A percentile compares a stretch with the other conserved stretches of the same genome.
Conservation (phyloP, 2,113 vertebrate species). For the Leucopsar rothschildi region DNA sequence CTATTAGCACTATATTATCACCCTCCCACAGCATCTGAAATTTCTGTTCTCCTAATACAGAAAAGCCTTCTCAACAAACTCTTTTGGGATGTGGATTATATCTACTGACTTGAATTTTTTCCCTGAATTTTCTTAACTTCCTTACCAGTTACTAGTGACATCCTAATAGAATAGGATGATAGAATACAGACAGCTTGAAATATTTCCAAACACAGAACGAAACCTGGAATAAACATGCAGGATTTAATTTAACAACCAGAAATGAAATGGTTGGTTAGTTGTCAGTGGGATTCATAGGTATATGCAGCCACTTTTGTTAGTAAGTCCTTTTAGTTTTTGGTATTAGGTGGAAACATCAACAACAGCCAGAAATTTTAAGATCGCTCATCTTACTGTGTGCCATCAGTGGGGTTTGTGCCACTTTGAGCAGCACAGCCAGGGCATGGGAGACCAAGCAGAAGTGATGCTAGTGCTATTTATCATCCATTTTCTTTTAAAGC, state of each 20-base stretch:
- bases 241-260: background rate
- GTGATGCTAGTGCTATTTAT: background rate
- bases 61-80: background rate
- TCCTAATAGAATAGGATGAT: background rate
- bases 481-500: background rate
- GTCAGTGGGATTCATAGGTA: background rate
- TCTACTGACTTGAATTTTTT: background rate
- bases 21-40: background rate
- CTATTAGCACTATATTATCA: background rate
- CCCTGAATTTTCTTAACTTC: background rate
- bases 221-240: background rate
- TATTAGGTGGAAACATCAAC: background rate
- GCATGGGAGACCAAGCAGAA: background rate
- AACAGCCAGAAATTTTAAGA: background rate
- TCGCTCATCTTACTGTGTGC: background rate
- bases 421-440: background rate
- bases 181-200: background rate
- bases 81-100: background rate
- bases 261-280: background rate
- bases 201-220: background rate
- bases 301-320: background rate
- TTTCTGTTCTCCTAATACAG: background rate
- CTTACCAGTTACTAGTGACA: background rate
- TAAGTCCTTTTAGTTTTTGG: background rate
- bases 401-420: background rate